Percentiles rank a stretch among this genome's conserved stretches.
These are phyloP conservation scores for Beroe ovata DNA, from an alignment of 37 sponge, comb jelly and placozoan species.

Conservation along the genomic window DNA sequence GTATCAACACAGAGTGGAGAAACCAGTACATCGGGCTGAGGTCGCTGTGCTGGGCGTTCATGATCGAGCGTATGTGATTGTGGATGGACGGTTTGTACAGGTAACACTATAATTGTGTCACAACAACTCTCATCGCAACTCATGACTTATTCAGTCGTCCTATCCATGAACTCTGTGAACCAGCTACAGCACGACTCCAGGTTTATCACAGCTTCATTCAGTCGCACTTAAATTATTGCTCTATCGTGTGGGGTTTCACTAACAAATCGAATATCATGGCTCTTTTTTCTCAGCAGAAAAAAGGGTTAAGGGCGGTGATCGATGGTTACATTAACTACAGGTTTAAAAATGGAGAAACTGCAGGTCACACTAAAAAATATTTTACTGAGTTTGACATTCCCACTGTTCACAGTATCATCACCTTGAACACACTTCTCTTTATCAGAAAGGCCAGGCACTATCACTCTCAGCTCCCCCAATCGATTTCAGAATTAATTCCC, in stretches of 20 bases:
- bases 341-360: no score
- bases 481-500: no score
- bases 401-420: no score
- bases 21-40: not conserved
- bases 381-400: no score
- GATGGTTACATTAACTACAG: not conserved
- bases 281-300: not conserved
- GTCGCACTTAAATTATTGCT: not conserved
- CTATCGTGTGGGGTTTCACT: not conserved
- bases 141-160: no score
- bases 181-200: not conserved
- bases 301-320: not conserved
- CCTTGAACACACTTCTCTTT: no score
- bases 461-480: no score
- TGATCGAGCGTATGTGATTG: slow-evolving; percentile 77
- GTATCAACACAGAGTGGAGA: not conserved
- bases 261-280: not conserved
- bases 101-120: no score
- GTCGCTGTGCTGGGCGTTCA: slow-evolving; percentile 65
- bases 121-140: no score
- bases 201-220: not conserved
- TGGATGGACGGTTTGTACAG: slow-evolving; percentile 68
- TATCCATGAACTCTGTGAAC: no score
- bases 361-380: no score
- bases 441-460: no score